Evolutionary conservation across 2,888 invertebrate genomes (phyloP), one percentile per base, ranked within the genome.

Genomic region (Euplagia quadripunctaria): DNA sequence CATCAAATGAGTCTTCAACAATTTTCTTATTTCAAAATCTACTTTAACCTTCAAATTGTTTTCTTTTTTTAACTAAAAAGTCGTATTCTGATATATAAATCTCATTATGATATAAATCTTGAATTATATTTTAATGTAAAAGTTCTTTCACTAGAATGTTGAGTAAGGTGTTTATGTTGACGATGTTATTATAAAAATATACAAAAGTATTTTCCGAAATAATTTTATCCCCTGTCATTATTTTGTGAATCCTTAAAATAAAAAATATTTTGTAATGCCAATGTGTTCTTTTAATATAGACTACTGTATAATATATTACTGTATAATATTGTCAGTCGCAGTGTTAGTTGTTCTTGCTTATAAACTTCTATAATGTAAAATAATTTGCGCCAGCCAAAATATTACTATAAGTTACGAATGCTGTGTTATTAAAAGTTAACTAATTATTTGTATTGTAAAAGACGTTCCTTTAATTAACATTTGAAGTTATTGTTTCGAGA

Each of bases 311-410:
- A 69, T 69, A 31, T 61, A 31, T 31, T 31, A 61, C 61, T 61
- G 73, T 70, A 65, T 70, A 66, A 49, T 51, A 61, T 43, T 73
- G n/a, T 68, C 77, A 73, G 64, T 63, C 73, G 51, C 61, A 73
- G 77, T 75, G 70, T 74, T 79, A 72, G 69, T 70, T 71, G 66
- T 76, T 76, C 73, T 77, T 71, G 77, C 76, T 81, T 82, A 69
- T 71, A 81, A 73, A 74, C 71, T 73, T 72, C 73, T 77, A 61
- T 43, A 42, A 72, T 70, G 69, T 77, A n/a, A 65, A 82, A 86
- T 93, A 88, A 86, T 87, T 92, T 93, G 91, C 90, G 88, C 87
- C 81, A 90, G 90, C 91, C 90, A 91, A 91, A 78, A 78, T 84
- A 85, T 85, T 84, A 46, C 41, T 71, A 72, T 85, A 85, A 81